Evolutionary conservation across 2,888 invertebrate genomes (phyloP).

Genomic region (Conus canariensis): DNA sequence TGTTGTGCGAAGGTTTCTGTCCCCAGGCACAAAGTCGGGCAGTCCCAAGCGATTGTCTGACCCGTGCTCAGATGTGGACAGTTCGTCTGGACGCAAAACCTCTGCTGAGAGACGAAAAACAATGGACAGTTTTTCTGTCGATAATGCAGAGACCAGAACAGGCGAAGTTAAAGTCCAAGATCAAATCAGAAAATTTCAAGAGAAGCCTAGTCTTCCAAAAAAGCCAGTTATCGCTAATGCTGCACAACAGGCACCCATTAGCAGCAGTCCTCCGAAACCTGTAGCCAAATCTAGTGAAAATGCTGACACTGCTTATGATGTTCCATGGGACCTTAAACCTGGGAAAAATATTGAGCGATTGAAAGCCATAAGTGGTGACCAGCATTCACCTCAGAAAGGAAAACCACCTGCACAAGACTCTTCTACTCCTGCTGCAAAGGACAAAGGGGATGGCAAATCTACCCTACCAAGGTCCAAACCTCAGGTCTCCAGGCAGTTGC

Average conservation of each 20-base stretch:
- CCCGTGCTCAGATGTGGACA: slow-evolving; percentile 7
- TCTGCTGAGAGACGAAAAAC: slow-evolving; percentile 47
- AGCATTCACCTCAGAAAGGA: not conserved
- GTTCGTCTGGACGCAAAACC: slow-evolving; percentile 21
- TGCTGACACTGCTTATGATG: slow-evolving; percentile 22
- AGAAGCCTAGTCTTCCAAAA: slow-evolving; percentile 44
- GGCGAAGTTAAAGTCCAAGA: slow-evolving; percentile 56
- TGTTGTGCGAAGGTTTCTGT: slow-evolving; percentile 22
- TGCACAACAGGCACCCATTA: not conserved
- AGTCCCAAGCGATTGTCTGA: slow-evolving; percentile 38
- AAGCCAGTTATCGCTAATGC: slow-evolving; percentile 39
- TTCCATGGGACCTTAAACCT: slow-evolving; percentile 32
- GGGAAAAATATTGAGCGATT: slow-evolving; percentile 22
- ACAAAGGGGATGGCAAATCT: not conserved
- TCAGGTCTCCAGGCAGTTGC: not conserved
- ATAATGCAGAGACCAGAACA: not conserved
- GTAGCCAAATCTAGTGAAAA: not conserved
- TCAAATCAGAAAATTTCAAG: slow-evolving; percentile 62
- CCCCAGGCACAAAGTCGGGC: slow-evolving; percentile 2
- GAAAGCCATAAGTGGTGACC: slow-evolving; percentile 8
- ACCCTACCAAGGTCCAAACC: slow-evolving; percentile 8
- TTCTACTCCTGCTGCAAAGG: not conserved
- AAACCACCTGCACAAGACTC: not conserved
- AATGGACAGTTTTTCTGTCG: slow-evolving; percentile 29
- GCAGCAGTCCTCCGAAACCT: not conserved